These are phyloP conservation scores for Megaptera novaeangliae DNA, from an alignment of 2,113 vertebrate genomes.

Conservation along the genomic window DNA sequence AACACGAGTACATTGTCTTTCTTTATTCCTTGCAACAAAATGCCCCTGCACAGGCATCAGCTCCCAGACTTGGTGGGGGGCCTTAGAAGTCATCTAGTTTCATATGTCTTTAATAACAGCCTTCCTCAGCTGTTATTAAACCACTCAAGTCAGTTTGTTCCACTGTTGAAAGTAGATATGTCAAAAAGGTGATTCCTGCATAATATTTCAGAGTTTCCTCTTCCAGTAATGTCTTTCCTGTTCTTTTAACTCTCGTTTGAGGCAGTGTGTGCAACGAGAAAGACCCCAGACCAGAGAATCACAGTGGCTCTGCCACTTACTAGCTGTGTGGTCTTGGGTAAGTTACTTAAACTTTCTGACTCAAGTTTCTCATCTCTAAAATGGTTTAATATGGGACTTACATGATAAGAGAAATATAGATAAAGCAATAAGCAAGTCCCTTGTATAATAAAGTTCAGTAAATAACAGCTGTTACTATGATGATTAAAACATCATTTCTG, in stretches of 20 bases:
- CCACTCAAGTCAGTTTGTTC: not conserved
- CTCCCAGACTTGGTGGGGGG: not conserved
- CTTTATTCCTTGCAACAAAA: not conserved
- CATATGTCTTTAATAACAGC: not conserved
- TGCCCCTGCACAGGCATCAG: not conserved
- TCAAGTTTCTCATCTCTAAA: not conserved
- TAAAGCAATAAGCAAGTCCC: not conserved
- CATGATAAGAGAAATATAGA: not conserved
- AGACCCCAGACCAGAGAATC: not conserved
- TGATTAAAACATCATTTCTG: not conserved
- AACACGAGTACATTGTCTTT: not conserved
- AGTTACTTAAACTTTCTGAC: not conserved
- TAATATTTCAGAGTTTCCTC: not conserved
- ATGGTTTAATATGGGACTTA: not conserved
- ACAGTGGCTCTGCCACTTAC: not conserved
- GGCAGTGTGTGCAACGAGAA: not conserved
- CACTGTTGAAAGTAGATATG: not conserved
- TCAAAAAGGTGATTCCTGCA: not conserved
- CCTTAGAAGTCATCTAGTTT: not conserved
- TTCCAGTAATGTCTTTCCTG: not conserved
- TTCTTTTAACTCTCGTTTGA: not conserved
- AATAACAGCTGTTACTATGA: not conserved
- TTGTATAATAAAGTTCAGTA: not conserved
- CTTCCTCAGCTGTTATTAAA: not conserved
- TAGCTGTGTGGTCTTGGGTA: not conserved